phyloP scores from a whole-genome alignment of 2,888 invertebrate species.

The Himalopsyche anomala region DNA sequence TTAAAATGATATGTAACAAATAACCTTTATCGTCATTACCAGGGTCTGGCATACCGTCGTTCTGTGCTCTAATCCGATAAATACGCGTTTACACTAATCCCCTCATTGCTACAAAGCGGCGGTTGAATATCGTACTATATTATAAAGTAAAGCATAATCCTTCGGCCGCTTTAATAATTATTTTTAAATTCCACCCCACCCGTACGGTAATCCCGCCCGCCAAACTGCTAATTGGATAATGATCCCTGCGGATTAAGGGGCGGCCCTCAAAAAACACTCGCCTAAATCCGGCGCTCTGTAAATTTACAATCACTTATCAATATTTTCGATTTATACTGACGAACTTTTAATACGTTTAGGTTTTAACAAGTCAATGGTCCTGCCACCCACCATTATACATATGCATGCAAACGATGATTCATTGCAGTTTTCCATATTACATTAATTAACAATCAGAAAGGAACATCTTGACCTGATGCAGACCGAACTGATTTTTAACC shows the following conservation, averaged over 20 bases:
- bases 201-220: slow-evolving; percentile 11
- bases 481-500: no score
- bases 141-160: background rate
- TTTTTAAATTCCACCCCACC: background rate
- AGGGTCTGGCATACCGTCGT: background rate
- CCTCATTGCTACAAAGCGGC: background rate
- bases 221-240: slow-evolving; percentile 50
- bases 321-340: background rate
- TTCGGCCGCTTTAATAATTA: slow-evolving; percentile 7
- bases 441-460: no score
- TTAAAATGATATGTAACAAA: no score
- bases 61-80: background rate
- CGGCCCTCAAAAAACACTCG: slow-evolving; percentile 17
- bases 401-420: no score
- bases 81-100: slow-evolving; percentile 29
- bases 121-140: slow-evolving; percentile 14
- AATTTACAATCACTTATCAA: slow-evolving; percentile 11
- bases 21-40: no score
- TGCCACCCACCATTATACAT: no score
- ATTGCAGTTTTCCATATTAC: no score
- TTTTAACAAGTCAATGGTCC: no score
- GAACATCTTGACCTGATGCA: no score
- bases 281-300: background rate
- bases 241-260: slow-evolving; percentile 44
- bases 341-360: background rate